phyloP scores from a whole-genome alignment of 1,140 invertebrate species.

The Caenorhabditis elegans region WBcel235 BX284606.5:10694001-10694500 shows the following conservation, averaged over 20 bases:
- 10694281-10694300: slow-evolving; percentile 8
- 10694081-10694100: too few relatives aligned
- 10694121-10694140: not conserved
- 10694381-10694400: not conserved
- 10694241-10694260: not conserved
- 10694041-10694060: too few relatives aligned
- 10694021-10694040: too few relatives aligned
- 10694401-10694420: too few relatives aligned
- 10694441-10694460: too few relatives aligned
- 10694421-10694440: too few relatives aligned
- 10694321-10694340: not conserved
- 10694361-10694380: slow-evolving; percentile 29
- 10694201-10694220: not conserved
- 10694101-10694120: not conserved
- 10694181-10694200: not conserved
- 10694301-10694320: slow-evolving; percentile 16
- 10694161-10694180: not conserved
- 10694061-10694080: too few relatives aligned
- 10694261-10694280: not conserved
- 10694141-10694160: slow-evolving; percentile 11
- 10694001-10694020: too few relatives aligned
- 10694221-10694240: slow-evolving; percentile 3
- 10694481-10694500: slow-evolving; percentile 19
- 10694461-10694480: too few relatives aligned
- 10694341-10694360: not conserved